Evolutionary conservation across 2,797 vertebrate species (phyloP).

Genomic region (Enoplosus armatus): DNA sequence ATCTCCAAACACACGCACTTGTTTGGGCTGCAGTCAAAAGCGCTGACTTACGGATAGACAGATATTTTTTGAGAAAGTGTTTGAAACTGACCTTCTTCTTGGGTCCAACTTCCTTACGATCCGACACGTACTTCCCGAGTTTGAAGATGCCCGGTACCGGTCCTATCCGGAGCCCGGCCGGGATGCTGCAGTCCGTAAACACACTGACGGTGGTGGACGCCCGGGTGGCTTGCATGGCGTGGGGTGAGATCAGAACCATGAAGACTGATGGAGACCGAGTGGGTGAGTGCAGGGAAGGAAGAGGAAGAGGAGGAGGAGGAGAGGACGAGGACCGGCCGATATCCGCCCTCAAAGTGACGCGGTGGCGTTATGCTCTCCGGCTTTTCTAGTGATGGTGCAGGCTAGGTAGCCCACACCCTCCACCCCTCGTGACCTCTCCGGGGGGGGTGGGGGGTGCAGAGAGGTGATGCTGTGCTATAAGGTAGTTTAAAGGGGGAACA

Average conservation of each 20-base stretch:
- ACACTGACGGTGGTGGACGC: constrained; percentile 90
- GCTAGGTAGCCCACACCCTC: constrained; percentile 81
- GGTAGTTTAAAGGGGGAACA: constrained; percentile 32
- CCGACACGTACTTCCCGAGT: constrained; percentile 96
- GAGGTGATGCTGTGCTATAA: constrained; percentile 66
- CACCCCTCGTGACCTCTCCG: constrained; percentile 70
- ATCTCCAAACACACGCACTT: background rate
- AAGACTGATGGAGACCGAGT: constrained; percentile 83
- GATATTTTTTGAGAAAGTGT: background rate
- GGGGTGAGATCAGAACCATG: constrained; percentile 85
- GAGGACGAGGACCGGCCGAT: constrained; percentile 89
- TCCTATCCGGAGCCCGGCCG: constrained; percentile 92
- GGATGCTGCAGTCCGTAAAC: constrained; percentile 94
- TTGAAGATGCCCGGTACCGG: constrained; percentile 94
- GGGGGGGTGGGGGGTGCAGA: constrained; percentile 18
- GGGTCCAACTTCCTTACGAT: constrained; percentile 94
- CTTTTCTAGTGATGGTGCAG: constrained; percentile 92
- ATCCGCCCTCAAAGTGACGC: constrained; percentile 96
- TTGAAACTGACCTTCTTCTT: constrained; percentile 92
- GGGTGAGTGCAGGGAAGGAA: constrained; percentile 56
- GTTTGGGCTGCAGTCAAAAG: background rate
- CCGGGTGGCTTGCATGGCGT: constrained; percentile 91
- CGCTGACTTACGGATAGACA: background rate
- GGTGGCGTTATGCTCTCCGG: constrained; percentile 85
- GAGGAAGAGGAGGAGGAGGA: constrained; percentile 50